Conservation (phyloP, 2,888 invertebrate species). For the Stegana nigrithorax region DNA sequence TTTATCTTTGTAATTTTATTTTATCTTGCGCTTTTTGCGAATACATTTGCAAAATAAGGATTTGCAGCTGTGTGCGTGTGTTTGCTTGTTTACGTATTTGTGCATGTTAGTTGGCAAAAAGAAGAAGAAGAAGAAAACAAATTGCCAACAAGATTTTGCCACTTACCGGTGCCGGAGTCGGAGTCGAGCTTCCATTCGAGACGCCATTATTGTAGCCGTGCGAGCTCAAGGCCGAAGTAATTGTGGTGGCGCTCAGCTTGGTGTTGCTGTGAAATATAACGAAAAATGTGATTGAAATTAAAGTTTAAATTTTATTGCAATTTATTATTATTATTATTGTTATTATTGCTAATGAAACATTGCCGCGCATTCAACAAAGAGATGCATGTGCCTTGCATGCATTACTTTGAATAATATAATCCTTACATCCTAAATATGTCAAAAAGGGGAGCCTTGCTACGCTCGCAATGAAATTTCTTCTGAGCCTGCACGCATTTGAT, state of each 20-base stretch:
- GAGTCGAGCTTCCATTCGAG: conserved; percentile 59
- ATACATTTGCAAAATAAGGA: conserved; percentile 26
- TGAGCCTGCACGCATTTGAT: no score
- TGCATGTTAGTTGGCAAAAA: conserved; percentile 25
- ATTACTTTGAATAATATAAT: no score
- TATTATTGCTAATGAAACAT: no score
- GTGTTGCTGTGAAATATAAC: conserved; percentile 73
- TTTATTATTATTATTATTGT: no score
- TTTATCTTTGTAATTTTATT: conserved; percentile 19
- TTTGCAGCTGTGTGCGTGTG: no score
- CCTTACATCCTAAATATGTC: no score
- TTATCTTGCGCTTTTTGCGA: conserved; percentile 35
- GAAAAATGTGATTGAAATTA: no score
- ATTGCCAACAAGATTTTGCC: conserved; percentile 29
- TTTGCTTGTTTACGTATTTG: conserved; percentile 22
- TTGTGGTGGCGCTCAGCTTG: conserved; percentile 79
- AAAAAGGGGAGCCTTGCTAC: no score
- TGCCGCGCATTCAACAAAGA: no score
- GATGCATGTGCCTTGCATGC: no score
- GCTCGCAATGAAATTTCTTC: no score
- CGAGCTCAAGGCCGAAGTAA: conserved; percentile 78
- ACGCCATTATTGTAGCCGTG: conserved; percentile 68
- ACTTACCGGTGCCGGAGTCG: conserved; percentile 64
- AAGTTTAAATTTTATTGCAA: no score
- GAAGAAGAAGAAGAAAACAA: conserved; percentile 16